Percentiles rank a stretch among this genome's conserved stretches.
Evolutionary conservation across 2,888 invertebrate species (phyloP).

Genomic region (Oscheius sp.): DNA sequence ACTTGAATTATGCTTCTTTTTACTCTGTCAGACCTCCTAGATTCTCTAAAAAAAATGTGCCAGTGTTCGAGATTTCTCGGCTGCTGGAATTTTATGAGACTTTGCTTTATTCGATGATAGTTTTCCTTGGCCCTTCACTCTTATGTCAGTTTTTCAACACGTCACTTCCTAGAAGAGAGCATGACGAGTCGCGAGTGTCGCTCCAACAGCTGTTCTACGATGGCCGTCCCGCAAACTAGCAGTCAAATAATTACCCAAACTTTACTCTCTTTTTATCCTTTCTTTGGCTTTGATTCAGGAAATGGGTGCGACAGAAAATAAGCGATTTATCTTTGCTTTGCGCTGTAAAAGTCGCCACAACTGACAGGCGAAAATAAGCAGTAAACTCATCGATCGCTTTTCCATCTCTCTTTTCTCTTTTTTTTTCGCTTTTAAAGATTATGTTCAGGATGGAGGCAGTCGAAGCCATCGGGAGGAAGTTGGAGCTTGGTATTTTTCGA

Average conservation of each 20-base stretch:
- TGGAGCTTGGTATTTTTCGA: conserved; percentile 21
- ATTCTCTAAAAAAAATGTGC: no score
- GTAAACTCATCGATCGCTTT: not conserved
- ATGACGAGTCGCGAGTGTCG: conserved; percentile 1
- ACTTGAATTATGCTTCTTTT: not conserved
- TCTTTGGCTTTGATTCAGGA: no score
- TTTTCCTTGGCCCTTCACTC: not conserved
- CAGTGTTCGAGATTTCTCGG: no score
- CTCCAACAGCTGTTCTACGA: conserved; percentile 3
- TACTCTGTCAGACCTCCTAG: no score
- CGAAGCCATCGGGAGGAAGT: conserved; percentile 19
- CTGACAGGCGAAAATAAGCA: no score
- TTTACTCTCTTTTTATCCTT: not conserved
- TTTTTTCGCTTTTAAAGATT: not conserved
- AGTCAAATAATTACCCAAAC: not conserved
- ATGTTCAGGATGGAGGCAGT: not conserved
- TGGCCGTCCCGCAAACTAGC: not conserved
- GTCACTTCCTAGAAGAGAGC: conserved; percentile 8
- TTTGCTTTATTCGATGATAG: no score
- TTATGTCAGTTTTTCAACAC: conserved; percentile 15
- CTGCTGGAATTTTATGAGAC: no score
- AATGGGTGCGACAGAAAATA: no score
- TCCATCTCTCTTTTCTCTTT: not conserved
- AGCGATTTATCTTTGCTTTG: not conserved
- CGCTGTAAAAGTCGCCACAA: not conserved